Conservation (phyloP, 2,888 invertebrate species). For the Villa cingulata region DNA sequence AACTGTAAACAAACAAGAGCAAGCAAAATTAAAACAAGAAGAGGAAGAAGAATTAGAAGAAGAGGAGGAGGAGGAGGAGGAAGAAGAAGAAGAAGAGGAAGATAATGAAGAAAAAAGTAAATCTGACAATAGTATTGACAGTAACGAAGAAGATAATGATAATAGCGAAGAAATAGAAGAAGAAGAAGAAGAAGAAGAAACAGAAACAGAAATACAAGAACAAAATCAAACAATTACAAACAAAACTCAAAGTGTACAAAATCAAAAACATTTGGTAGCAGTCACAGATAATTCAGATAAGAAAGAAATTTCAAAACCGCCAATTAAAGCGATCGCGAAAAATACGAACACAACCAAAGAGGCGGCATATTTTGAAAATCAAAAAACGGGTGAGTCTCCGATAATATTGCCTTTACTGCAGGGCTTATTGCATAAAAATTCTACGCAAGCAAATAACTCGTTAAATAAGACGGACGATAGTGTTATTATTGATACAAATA, state of each 20-base stretch:
- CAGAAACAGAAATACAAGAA: neutral
- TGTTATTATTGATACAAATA: conserved; percentile 20
- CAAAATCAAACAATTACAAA: too few relatives aligned
- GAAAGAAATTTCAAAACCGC: conserved; percentile 2
- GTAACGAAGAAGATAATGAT: conserved; percentile 4
- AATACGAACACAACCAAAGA: conserved; percentile 11
- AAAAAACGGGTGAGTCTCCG: conserved; percentile 52
- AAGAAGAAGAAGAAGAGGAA: conserved; percentile 19
- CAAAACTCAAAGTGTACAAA: conserved; percentile 6
- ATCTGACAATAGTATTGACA: neutral
- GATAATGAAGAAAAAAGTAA: conserved; percentile 12
- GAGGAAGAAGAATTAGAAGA: neutral
- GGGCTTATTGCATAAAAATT: conserved; percentile 43
- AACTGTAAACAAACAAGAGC: too few relatives aligned
- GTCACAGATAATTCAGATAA: conserved; percentile 7
- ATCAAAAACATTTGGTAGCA: conserved; percentile 1
- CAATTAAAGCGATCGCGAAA: conserved; percentile 1
- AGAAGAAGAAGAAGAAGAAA: conserved; percentile 15
- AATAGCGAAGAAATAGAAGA: conserved; percentile 5
- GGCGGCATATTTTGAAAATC: conserved; percentile 16
- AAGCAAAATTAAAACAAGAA: too few relatives aligned
- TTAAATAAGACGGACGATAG: conserved; percentile 9
- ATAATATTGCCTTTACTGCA: conserved; percentile 54
- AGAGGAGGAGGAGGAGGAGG: conserved; percentile 18
- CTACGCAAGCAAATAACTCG: conserved; percentile 15